Conservation (phyloP, 2,797 vertebrate genomes). For the Gymnodraco acuticeps region DNA sequence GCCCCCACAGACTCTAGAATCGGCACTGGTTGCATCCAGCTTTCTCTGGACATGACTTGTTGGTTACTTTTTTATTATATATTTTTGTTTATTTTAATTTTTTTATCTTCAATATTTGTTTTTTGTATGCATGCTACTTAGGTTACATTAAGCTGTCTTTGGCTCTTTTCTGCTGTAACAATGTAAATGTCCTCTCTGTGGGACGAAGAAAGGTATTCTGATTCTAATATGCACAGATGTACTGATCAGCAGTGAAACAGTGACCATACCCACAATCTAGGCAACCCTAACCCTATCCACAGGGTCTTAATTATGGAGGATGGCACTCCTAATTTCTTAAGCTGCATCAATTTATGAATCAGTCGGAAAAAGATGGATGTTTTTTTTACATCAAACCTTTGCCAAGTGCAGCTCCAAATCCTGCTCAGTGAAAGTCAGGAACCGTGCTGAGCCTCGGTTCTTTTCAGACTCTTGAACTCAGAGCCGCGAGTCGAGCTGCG, state of each 20-base stretch:
- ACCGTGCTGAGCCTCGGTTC: conserved; percentile 53
- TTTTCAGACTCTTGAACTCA: conserved; percentile 38
- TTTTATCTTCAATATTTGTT: too few species aligned
- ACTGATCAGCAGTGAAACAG: conserved; percentile 21
- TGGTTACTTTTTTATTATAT: too few species aligned
- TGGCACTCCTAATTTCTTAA: conserved; percentile 57
- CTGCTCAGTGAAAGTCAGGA: conserved; percentile 59
- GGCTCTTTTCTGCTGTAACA: too few species aligned
- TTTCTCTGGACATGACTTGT: too few species aligned
- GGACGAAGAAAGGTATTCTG: too few species aligned
- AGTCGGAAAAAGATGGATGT: conserved; percentile 50
- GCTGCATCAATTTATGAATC: conserved; percentile 63
- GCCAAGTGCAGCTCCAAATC: conserved; percentile 65
- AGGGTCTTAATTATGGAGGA: conserved; percentile 67
- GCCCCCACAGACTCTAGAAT: too few species aligned
- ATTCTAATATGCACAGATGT: too few species aligned
- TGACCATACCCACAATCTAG: conserved; percentile 57
- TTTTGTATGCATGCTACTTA: too few species aligned
- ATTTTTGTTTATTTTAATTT: too few species aligned
- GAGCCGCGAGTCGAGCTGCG: conserved; percentile 60
- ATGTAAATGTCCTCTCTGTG: too few species aligned
- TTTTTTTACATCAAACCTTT: conserved; percentile 40
- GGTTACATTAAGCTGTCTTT: too few species aligned
- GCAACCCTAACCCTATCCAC: conserved; percentile 32
- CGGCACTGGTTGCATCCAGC: too few species aligned